Conservation (phyloP, 1,140 invertebrate species). For the Cataglyphis hispanica region DNA sequence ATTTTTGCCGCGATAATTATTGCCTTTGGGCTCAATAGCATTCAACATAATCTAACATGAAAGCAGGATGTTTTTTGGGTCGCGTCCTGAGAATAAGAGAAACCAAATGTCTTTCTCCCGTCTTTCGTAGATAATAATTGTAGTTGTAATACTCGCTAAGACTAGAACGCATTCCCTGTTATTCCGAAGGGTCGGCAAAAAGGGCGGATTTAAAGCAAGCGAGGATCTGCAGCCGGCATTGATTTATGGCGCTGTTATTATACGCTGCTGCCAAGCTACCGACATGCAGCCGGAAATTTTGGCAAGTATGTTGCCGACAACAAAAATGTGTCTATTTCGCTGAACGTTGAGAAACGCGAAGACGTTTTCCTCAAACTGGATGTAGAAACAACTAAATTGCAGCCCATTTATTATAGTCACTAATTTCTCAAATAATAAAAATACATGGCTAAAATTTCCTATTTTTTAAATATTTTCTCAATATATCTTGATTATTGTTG, state of each 20-base stretch:
- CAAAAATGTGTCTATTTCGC: neutral
- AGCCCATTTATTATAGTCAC: neutral
- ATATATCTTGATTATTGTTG: neutral
- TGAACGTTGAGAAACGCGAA: neutral
- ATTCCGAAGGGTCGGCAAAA: neutral
- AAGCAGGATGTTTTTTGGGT: constrained; percentile 26
- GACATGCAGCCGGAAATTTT: constrained; percentile 17
- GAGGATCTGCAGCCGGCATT: constrained; percentile 29
- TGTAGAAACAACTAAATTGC: neutral
- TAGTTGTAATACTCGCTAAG: constrained; percentile 51
- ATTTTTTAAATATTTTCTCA: neutral
- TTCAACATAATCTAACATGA: neutral
- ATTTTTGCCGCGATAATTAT: constrained; percentile 29
- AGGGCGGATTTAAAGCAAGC: constrained; percentile 49
- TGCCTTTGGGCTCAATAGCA: neutral
- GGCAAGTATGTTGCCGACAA: neutral
- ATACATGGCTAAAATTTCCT: neutral
- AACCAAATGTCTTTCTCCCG: neutral
- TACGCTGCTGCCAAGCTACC: constrained; percentile 8
- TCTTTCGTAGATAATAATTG: constrained; percentile 58
- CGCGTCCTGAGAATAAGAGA: constrained; percentile 44
- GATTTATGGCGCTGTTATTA: constrained; percentile 57
- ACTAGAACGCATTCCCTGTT: neutral
- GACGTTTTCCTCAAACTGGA: neutral
- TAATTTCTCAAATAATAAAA: neutral